These are phyloP conservation scores for Phalacrocorax carbo DNA, from an alignment of 2,113 vertebrate species.

Conservation along the genomic window DNA sequence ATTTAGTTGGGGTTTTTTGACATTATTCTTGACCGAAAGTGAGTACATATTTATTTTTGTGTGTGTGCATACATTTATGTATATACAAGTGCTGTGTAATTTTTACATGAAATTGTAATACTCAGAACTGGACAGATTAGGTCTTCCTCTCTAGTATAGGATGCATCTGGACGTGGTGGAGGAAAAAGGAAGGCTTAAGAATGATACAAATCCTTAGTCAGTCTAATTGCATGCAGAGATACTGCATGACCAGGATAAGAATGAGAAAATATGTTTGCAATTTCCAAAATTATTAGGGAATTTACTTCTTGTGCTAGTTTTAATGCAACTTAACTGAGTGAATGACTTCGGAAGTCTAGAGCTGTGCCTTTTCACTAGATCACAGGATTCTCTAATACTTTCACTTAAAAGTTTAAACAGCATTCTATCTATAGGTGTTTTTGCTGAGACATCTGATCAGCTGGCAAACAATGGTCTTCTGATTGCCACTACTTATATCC, in stretches of 20 bases:
- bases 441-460: neutral
- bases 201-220: neutral
- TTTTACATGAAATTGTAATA: neutral
- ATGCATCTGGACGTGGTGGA: neutral
- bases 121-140: neutral
- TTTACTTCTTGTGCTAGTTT: neutral
- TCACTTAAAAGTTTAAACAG: neutral
- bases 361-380: neutral
- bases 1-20: neutral
- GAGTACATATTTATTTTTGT: neutral
- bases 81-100: neutral
- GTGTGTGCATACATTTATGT: neutral
- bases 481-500: neutral
- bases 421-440: neutral
- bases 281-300: neutral
- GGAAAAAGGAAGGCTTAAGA: neutral
- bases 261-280: neutral
- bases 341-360: neutral
- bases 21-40: neutral
- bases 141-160: neutral
- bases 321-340: neutral
- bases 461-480: neutral
- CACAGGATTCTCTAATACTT: neutral
- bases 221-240: neutral
- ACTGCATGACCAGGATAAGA: neutral